phyloP scores from a whole-genome alignment of 2,888 invertebrate genomes.

The Sminthurides aquaticus region DNA sequence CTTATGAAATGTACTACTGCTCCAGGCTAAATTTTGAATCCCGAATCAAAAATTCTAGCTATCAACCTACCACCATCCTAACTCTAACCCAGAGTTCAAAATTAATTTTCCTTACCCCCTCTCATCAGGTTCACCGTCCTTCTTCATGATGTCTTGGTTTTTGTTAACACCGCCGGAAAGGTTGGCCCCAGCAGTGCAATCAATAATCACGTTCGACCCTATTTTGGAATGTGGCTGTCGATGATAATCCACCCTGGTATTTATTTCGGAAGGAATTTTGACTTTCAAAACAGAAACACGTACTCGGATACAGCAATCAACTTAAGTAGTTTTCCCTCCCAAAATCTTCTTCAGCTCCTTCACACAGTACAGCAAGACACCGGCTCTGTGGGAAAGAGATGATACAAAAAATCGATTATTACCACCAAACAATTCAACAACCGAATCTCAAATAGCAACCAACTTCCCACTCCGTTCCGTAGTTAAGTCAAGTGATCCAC shows the following conservation, averaged over 20 bases:
- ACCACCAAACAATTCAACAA: not conserved
- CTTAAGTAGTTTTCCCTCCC: not conserved
- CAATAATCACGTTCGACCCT: slow-evolving; percentile 44
- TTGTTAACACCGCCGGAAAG: slow-evolving; percentile 43
- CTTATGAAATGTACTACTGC: too few relatives aligned
- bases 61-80: not conserved
- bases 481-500: too few relatives aligned
- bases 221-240: slow-evolving; percentile 43
- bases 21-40: not conserved
- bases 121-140: slow-evolving; percentile 43
- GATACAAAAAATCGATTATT: not conserved
- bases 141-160: slow-evolving; percentile 44
- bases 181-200: slow-evolving; percentile 44
- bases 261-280: slow-evolving; percentile 40
- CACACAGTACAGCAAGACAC: not conserved
- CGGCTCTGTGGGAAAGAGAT: too few relatives aligned
- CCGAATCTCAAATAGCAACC: not conserved
- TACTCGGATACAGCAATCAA: not conserved
- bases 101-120: too few relatives aligned
- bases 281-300: not conserved
- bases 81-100: too few relatives aligned
- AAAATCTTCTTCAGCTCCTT: not conserved
- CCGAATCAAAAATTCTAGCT: not conserved
- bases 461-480: not conserved
- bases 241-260: slow-evolving; percentile 27